Conservation (phyloP, 2,888 invertebrate species). For the Auanema sp. region DNA sequence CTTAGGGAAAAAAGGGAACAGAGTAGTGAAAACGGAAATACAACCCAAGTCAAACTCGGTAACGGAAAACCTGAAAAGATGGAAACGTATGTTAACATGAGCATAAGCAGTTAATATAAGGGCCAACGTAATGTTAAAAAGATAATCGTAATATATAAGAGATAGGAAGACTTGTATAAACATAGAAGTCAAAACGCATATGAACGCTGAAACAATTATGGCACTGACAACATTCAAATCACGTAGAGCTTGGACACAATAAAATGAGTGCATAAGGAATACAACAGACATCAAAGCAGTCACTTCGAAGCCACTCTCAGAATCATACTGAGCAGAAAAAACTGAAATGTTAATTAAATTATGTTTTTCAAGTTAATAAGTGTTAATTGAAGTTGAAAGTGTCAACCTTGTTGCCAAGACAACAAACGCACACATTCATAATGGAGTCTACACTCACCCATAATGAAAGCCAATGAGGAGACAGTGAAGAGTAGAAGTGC, state of each 20-base stretch:
- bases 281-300: background rate
- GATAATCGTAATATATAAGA: background rate
- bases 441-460: constrained; percentile 4
- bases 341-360: background rate
- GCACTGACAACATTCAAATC: background rate
- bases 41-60: background rate
- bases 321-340: background rate
- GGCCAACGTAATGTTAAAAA: background rate
- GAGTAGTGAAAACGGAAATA: background rate
- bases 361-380: background rate
- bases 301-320: background rate
- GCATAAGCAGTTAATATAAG: background rate
- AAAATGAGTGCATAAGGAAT: background rate
- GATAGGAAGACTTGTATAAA: background rate
- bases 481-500: constrained; percentile 9
- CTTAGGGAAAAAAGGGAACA: background rate
- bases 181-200: background rate
- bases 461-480: background rate
- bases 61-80: background rate
- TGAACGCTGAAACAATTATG: background rate
- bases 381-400: background rate
- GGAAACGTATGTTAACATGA: background rate
- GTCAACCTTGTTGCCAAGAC: background rate
- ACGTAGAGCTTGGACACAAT: background rate
- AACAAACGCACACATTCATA: constrained; percentile 3